Evolutionary conservation across 2,888 invertebrate species (phyloP), one percentile per base, ranked within the genome.

Genomic region (Pseudoips prasinana): DNA sequence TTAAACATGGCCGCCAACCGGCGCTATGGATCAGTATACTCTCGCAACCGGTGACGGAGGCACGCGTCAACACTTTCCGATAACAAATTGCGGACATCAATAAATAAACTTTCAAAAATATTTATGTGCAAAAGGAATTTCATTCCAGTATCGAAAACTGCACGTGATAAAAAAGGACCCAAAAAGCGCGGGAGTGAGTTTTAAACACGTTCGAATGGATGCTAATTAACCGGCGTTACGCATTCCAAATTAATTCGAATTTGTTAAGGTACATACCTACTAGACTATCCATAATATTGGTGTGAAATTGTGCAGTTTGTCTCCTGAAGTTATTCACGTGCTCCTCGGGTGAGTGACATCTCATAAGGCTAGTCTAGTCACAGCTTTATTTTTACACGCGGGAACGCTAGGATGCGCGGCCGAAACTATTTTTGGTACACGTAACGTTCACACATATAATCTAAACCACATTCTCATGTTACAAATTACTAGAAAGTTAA

Each of bases 281-380:
- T 64, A 57, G 76, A 66, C 18, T 20, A 27, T 27, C 66, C 63
- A 62, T 34, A 42, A 66, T 44, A 74, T 73, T 68, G 61, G 73
- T 73, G 68, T 59, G 60, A 56, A 71, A 56, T 58, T 64, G 60
- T 66, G 67, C 54, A 50, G 58, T 66, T 69, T 59, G 46, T 59
- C 59, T 63, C 62, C 58, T 59, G 62, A 37, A 39, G 47, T 51
- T 60, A 62, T 53, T 52, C 56, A 64, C 63, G 66, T 71, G 64
- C 58, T 63, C 58, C 60, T 54, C 67, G 67, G 86, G 87, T 86
- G 80, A 87, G 87, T 87, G 83, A 83, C 84, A 78, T 70, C 53
- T 68, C 48, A 41, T 50, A 47, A 47, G 44, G 52, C 51, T 59
- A 63, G 73, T 66, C 72, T 79, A 73, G 68, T 39, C 60, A 35